Percentiles rank a stretch among this genome's conserved stretches.
Conservation (phyloP, 2,113 vertebrate species). For the Neolamprologus modestus region DNA sequence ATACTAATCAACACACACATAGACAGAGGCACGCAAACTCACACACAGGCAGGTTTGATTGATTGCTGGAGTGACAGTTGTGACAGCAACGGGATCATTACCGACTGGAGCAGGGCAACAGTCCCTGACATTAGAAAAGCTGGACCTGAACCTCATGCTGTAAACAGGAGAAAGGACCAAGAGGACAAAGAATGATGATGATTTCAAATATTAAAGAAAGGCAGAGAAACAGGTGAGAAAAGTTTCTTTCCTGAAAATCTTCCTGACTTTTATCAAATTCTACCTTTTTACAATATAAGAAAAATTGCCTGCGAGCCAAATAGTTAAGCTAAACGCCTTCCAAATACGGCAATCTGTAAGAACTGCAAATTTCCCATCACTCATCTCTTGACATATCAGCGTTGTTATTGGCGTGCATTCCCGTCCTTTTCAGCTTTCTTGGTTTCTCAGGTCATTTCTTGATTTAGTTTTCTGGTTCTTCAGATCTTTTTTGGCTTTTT, state of each 20-base stretch:
- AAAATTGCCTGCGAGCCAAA: neutral
- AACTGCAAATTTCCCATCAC: neutral
- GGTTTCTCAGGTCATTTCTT: neutral
- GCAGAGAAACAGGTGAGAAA: neutral
- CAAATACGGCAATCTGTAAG: neutral
- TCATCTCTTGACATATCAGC: neutral
- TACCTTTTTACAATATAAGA: neutral
- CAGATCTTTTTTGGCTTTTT: neutral
- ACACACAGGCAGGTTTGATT: constrained; percentile 26
- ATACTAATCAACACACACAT: constrained; percentile 38
- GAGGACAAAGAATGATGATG: neutral
- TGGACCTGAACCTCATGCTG: neutral
- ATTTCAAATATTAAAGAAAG: neutral
- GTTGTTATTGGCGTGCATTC: neutral
- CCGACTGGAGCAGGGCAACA: neutral
- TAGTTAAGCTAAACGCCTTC: neutral
- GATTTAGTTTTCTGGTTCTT: neutral
- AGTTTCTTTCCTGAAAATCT: neutral
- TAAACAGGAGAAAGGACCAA: neutral
- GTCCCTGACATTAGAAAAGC: constrained; percentile 11
- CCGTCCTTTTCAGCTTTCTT: neutral
- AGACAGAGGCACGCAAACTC: neutral
- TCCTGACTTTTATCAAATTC: neutral
- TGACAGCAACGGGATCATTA: constrained; percentile 40
- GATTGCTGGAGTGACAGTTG: constrained; percentile 47